These are phyloP conservation scores for Apotomis turbidana DNA, from an alignment of 2,888 invertebrate species.

Conservation along the genomic window DNA sequence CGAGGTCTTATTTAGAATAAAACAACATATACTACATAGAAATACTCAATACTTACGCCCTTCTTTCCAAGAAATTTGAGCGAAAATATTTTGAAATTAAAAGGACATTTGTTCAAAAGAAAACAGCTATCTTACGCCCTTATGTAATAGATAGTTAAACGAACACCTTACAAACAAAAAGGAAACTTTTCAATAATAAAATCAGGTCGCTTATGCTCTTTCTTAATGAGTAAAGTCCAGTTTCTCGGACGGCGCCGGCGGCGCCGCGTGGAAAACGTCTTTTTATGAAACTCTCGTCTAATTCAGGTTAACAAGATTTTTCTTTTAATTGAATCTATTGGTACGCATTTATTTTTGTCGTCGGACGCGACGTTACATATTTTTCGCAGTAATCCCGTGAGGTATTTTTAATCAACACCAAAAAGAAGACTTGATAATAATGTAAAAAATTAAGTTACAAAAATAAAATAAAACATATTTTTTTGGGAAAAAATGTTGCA, in stretches of 20 bases:
- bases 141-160: not conserved
- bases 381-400: too few relatives aligned
- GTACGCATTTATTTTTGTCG: too few relatives aligned
- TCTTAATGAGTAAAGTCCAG: not conserved
- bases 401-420: too few relatives aligned
- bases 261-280: not conserved
- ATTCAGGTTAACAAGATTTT: constrained; percentile 28
- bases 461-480: too few relatives aligned
- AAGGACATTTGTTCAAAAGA: not conserved
- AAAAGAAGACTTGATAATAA: too few relatives aligned
- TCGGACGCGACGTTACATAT: too few relatives aligned
- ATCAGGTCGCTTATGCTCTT: not conserved
- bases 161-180: not conserved
- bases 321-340: not conserved
- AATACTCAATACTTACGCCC: too few relatives aligned
- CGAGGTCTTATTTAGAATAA: too few relatives aligned
- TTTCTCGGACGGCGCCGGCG: constrained; percentile 35
- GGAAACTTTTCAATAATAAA: not conserved
- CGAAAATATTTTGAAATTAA: not conserved
- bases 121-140: too few relatives aligned
- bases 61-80: not conserved
- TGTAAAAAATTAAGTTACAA: too few relatives aligned
- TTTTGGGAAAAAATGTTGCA: too few relatives aligned
- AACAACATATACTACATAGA: too few relatives aligned
- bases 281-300: constrained; percentile 3